Conservation (phyloP, 2,797 vertebrate species). For the Cynopterus sphinx region DNA sequence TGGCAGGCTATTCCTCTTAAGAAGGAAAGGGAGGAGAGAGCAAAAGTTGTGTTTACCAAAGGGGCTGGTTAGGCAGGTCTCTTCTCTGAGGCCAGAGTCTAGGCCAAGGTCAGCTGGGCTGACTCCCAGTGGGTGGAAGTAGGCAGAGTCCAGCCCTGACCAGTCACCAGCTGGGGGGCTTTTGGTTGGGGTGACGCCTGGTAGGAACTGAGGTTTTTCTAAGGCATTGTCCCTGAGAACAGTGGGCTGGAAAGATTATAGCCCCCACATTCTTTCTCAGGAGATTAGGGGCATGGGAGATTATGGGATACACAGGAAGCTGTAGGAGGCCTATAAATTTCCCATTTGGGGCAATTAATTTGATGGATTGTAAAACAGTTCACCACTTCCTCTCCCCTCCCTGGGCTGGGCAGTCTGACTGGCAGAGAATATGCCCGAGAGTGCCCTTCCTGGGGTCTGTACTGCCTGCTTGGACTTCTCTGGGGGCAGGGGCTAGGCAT, state of each 20-base stretch:
- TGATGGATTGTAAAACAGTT: constrained; percentile 66
- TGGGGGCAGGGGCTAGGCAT: background rate
- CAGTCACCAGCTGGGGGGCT: background rate
- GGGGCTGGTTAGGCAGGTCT: constrained; percentile 64
- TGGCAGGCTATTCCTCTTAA: background rate
- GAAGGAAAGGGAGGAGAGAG: constrained; percentile 26
- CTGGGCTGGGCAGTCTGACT: background rate
- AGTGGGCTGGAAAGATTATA: constrained; percentile 43
- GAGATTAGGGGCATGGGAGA: constrained; percentile 60
- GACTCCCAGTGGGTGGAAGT: background rate
- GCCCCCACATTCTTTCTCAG: constrained; percentile 48
- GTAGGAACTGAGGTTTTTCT: constrained; percentile 16
- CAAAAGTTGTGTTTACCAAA: constrained; percentile 69
- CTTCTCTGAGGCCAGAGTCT: constrained; percentile 34
- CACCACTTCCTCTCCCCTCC: constrained; percentile 13
- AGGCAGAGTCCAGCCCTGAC: constrained; percentile 28
- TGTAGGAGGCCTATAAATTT: constrained; percentile 57
- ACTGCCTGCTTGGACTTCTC: background rate
- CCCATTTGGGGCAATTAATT: constrained; percentile 74
- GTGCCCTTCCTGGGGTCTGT: background rate
- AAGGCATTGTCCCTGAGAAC: background rate
- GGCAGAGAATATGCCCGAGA: background rate
- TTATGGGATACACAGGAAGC: constrained; percentile 25
- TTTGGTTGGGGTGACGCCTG: background rate
- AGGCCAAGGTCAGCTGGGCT: constrained; percentile 17